A percentile compares a stretch with the other conserved stretches of the same genome.
These are phyloP conservation scores for Argyresthia goedartella DNA, from an alignment of 2,888 invertebrate species.

Conservation along the genomic window DNA sequence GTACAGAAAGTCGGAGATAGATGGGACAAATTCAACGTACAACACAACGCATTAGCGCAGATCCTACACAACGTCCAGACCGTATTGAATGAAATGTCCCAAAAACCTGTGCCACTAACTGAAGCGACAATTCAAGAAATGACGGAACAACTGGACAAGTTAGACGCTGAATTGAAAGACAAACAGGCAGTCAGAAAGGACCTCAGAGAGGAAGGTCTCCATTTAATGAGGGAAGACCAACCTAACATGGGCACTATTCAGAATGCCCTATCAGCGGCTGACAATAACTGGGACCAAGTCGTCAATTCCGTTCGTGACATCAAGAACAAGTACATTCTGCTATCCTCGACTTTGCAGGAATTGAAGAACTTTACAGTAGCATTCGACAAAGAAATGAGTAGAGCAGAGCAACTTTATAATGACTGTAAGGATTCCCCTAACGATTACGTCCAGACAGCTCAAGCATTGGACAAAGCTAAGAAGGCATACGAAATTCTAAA, in stretches of 20 bases:
- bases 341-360: conserved; percentile 81
- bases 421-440: conserved; percentile 76
- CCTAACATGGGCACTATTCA: conserved; percentile 85
- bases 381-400: conserved; percentile 77
- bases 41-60: conserved; percentile 78
- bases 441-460: conserved; percentile 79
- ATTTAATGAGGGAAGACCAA: conserved; percentile 86
- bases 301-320: conserved; percentile 81
- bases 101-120: conserved; percentile 52
- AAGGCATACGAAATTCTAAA: conserved; percentile 81
- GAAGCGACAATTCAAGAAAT: conserved; percentile 60
- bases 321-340: conserved; percentile 79
- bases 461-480: conserved; percentile 80
- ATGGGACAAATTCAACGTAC: conserved; percentile 82
- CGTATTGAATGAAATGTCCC: conserved; percentile 69
- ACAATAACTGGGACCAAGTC: conserved; percentile 85
- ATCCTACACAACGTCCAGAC: conserved; percentile 73
- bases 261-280: conserved; percentile 81
- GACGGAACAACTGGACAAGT: conserved; percentile 61
- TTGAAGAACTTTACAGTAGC: conserved; percentile 80
- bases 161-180: conserved; percentile 69
- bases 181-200: conserved; percentile 76
- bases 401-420: conserved; percentile 76
- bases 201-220: conserved; percentile 83
- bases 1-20: conserved; percentile 79